A percentile compares a stretch with the other conserved stretches of the same genome.
Conservation (phyloP, 1,140 invertebrate species). For the Proales similis region DNA sequence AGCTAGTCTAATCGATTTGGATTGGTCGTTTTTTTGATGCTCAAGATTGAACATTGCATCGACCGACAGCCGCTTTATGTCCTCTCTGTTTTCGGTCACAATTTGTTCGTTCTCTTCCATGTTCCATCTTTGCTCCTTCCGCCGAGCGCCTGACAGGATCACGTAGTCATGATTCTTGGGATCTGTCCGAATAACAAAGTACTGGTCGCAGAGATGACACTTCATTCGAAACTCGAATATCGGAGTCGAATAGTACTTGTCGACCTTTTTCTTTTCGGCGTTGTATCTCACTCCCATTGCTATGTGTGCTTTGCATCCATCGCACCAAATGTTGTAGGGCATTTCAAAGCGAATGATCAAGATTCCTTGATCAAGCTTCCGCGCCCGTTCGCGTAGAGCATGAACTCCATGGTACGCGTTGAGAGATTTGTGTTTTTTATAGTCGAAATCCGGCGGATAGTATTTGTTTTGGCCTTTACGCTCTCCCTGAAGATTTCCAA, state of each 20-base stretch:
- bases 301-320: constrained; percentile 93
- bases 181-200: constrained; percentile 98
- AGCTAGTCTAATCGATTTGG: constrained; percentile 63
- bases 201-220: constrained; percentile 91
- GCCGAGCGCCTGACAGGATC: constrained; percentile 80
- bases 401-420: constrained; percentile 87
- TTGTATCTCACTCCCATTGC: constrained; percentile 98
- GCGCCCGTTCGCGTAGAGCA: constrained; percentile 84
- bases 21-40: constrained; percentile 74
- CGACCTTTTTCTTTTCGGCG: constrained; percentile 95
- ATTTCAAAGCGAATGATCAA: constrained; percentile 97
- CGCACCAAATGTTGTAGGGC: constrained; percentile 99
- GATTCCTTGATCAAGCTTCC: constrained; percentile 88
- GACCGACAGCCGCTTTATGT: constrained; percentile 73
- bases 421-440: constrained; percentile 71
- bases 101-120: constrained; percentile 87
- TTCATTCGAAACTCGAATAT: constrained; percentile 98
- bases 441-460: constrained; percentile 97
- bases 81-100: constrained; percentile 66
- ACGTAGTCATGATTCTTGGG: constrained; percentile 95
- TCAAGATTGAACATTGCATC: constrained; percentile 94
- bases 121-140: constrained; percentile 97
- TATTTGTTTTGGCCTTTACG: constrained; percentile 94
- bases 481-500: constrained; percentile 66
- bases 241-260: constrained; percentile 96